Evolutionary conservation across 2,113 vertebrate species (phyloP).

Genomic region (Leucopsar rothschildi): DNA sequence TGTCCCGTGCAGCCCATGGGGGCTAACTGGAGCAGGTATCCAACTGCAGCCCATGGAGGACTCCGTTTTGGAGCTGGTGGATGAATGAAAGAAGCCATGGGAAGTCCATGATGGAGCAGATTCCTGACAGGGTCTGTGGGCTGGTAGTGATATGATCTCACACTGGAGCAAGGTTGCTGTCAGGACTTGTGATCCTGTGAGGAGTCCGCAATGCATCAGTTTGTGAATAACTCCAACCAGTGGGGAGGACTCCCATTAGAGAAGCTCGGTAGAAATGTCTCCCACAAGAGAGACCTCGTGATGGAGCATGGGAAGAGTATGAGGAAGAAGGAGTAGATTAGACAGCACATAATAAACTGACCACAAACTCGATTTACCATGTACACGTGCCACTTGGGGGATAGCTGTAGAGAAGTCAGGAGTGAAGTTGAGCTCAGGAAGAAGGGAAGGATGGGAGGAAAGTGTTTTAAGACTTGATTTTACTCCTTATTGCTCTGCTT

Average conservation of each 20-base stretch:
- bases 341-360: background rate
- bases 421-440: background rate
- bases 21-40: too few species aligned
- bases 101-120: background rate
- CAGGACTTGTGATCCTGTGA: background rate
- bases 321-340: background rate
- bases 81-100: background rate
- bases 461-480: background rate
- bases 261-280: background rate
- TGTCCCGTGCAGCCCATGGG: background rate
- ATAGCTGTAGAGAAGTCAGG: background rate
- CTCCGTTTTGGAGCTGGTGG: background rate
- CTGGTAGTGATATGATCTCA: background rate
- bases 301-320: background rate
- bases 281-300: background rate
- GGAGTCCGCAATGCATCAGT: background rate
- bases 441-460: background rate
- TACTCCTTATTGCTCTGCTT: background rate
- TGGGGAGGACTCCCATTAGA: background rate
- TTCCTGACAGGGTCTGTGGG: background rate
- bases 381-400: rapidly evolving
- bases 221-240: background rate
- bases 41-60: background rate
- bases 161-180: background rate
- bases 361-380: rapidly evolving